These are phyloP conservation scores for Heliothis virescens DNA, from an alignment of 1,140 invertebrate species.

Conservation along the genomic window DNA sequence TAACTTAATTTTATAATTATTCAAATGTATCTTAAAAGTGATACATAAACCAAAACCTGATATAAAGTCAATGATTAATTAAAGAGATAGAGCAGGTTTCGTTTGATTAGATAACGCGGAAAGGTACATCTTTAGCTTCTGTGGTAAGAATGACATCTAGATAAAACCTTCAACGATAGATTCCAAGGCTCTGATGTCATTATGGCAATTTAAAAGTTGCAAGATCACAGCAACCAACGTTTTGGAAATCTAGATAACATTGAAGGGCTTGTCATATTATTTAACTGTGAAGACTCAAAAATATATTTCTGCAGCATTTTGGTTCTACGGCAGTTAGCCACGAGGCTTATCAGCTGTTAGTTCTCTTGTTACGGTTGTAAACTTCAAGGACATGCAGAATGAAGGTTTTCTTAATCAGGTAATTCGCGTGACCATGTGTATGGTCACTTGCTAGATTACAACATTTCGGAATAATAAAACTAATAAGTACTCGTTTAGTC, in stretches of 20 bases:
- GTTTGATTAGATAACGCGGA: slow-evolving; percentile 5
- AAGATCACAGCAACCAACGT: no score
- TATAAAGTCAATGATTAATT: not conserved
- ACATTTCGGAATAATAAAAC: no score
- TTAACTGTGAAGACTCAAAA: no score
- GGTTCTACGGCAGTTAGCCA: not conserved
- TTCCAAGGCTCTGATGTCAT: not conserved
- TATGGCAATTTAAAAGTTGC: not conserved
- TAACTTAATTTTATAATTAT: not conserved
- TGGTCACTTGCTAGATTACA: no score
- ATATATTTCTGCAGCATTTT: not conserved
- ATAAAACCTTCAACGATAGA: not conserved
- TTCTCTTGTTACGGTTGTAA: slow-evolving; percentile 10
- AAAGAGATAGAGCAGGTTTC: slow-evolving; percentile 7
- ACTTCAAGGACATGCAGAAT: not conserved
- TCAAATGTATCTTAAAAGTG: not conserved
- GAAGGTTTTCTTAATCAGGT: not conserved
- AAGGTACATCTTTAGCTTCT: not conserved
- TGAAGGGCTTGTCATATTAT: no score
- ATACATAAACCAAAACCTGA: not conserved
- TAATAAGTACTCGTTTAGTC: no score
- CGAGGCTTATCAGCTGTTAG: not conserved
- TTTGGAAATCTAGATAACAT: no score
- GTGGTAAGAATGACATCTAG: not conserved
- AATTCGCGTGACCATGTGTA: not conserved